Base-by-base conservation (phyloP, 2,113 vertebrate species). In the Percina caprodes region DNA sequence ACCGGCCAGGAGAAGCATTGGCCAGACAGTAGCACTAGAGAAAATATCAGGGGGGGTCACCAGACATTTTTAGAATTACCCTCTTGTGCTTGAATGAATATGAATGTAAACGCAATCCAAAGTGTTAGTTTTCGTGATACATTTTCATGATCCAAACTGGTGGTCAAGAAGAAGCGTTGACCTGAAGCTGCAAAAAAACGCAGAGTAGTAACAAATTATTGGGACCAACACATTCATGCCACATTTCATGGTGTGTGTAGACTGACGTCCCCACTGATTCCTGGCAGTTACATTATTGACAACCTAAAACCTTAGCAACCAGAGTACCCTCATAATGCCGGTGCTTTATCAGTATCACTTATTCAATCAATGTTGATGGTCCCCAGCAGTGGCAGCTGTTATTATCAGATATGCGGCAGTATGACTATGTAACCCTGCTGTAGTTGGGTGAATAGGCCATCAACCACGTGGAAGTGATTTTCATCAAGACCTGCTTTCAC, bases 401-500 rank as follows among this genome's bases (percentile, higher is more conserved):
- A 26, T 42, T n/a, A 15, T 18, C 19, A 21, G 69, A 54, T 4
- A 24, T 69, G 60, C 68, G 30, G 21, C 23, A 56, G 56, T 35
- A 14, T 68, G 55, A 54, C 69, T 21, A 26, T 23, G 18, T 33
- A 52, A 77, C 75, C 42, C 70, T 61, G 16, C 59, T 73, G 52
- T 52, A 30, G 16, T 5, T 6, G 52, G 72, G 78, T 75, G 65
- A 83, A 33, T 21, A 70, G 79, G 87, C 63, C 77, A 86, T 45
- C 54, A n/a, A 74, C 75, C 83, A 87, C 21, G 70, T 87, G 90
- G 87, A 93, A 84, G 75, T 88, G 62, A 84, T 91, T 94, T 94
- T 94, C 89, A 91, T 85, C 86, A 79, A 73, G 81, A 88, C 85
- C 85, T 23, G 69, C 59, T 84, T 88, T 93, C 87, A 93, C 89